Evolutionary conservation across 37 sponge, comb jelly and placozoan species (phyloP).

Genomic region (Theonella swinhoei): DNA sequence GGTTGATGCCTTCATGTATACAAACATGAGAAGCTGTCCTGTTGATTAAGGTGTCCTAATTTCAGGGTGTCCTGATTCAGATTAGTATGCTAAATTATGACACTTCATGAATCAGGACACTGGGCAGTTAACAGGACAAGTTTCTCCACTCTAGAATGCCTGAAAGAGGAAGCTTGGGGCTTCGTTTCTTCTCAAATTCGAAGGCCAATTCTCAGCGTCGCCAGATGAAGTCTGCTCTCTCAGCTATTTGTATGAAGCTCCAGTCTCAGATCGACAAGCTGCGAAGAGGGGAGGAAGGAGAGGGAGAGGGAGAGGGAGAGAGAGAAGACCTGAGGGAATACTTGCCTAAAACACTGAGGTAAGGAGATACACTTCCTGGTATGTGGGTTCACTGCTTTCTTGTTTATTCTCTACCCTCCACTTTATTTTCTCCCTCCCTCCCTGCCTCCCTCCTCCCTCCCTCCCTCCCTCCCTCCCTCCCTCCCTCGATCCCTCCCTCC

Average conservation of each 20-base stretch:
- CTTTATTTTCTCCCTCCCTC: no score
- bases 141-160: constrained; percentile 32
- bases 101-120: no score
- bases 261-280: constrained; percentile 9
- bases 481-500: no score
- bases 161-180: constrained; percentile 50
- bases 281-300: not conserved
- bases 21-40: no score
- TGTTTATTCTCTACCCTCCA: no score
- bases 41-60: no score
- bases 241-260: not conserved
- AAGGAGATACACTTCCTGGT: not conserved
- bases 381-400: no score
- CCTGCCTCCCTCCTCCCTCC: no score
- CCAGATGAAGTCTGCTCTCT: constrained; percentile 43
- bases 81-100: no score
- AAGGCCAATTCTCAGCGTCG: constrained; percentile 15
- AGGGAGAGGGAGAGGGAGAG: not conserved
- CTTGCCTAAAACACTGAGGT: constrained; percentile 18
- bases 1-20: not conserved
- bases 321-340: constrained; percentile 1
- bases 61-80: no score
- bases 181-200: constrained; percentile 39
- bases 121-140: no score
- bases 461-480: no score